Evolutionary conservation across 1,140 invertebrate genomes (phyloP).

Genomic region (Saccostrea glomerata): DNA sequence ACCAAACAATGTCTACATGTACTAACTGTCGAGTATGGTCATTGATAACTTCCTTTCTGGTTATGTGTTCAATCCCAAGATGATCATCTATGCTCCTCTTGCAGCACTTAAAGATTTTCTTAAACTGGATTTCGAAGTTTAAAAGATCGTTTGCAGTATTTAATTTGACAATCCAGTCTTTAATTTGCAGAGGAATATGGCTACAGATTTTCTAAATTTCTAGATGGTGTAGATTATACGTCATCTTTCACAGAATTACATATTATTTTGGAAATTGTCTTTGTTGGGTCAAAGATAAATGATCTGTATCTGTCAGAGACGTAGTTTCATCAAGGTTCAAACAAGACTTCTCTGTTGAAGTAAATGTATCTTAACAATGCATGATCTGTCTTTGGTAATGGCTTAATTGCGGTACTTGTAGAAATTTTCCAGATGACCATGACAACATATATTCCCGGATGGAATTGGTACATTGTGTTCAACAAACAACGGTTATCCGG

Average conservation of each 20-base stretch:
- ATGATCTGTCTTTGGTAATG: slow-evolving; percentile 17
- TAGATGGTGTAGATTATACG: neutral
- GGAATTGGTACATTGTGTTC: slow-evolving; percentile 17
- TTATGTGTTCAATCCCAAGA: slow-evolving; percentile 44
- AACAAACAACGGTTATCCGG: neutral
- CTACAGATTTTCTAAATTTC: slow-evolving; percentile 26
- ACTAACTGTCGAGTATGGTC: slow-evolving; percentile 24
- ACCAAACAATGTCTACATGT: slow-evolving; percentile 28
- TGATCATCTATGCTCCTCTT: neutral
- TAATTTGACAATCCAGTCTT: slow-evolving; percentile 37
- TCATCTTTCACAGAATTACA: neutral
- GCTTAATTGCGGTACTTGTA: neutral
- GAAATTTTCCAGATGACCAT: slow-evolving; percentile 27
- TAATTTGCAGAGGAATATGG: slow-evolving; percentile 41
- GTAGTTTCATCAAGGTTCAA: slow-evolving; percentile 37
- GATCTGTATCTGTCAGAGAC: slow-evolving; percentile 4
- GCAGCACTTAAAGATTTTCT: slow-evolving; percentile 14
- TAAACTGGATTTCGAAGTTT: slow-evolving; percentile 4
- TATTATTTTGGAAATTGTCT: slow-evolving; percentile 35
- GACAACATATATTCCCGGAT: slow-evolving; percentile 40
- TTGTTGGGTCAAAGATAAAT: slow-evolving; percentile 31
- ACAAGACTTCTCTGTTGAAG: neutral
- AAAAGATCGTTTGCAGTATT: neutral
- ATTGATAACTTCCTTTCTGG: slow-evolving; percentile 38
- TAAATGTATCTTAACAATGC: slow-evolving; percentile 33